These are phyloP conservation scores for Lonchura striata DNA, from an alignment of 2,113 vertebrate species.

Conservation along the genomic window DNA sequence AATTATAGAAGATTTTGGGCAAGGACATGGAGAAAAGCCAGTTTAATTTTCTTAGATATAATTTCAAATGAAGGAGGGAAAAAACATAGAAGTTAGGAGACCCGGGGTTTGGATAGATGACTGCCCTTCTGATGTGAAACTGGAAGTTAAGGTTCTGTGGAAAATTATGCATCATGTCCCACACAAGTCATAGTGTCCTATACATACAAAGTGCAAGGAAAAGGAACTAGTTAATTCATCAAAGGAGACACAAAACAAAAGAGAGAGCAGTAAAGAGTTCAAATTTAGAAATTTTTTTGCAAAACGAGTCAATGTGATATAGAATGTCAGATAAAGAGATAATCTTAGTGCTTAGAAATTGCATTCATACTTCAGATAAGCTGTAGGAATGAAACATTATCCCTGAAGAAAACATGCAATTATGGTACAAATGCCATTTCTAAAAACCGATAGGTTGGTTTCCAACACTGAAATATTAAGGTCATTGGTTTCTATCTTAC, in stretches of 20 bases:
- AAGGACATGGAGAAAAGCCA: neutral
- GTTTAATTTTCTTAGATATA: neutral
- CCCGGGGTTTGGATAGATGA: neutral
- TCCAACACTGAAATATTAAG: neutral
- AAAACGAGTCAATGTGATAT: neutral
- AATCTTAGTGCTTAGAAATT: neutral
- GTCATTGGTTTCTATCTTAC: neutral
- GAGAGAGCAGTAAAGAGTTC: neutral
- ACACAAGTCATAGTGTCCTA: neutral
- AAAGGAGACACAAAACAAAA: neutral
- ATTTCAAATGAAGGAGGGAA: neutral
- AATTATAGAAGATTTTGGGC: neutral
- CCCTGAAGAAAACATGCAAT: neutral
- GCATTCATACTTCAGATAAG: neutral
- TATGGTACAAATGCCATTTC: neutral
- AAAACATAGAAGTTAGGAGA: neutral
- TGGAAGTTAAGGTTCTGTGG: neutral
- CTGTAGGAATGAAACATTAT: neutral
- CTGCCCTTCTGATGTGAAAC: neutral
- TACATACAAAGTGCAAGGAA: neutral
- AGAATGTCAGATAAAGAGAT: neutral
- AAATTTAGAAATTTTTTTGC: neutral
- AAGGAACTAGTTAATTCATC: neutral
- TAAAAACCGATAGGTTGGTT: neutral
- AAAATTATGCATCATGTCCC: neutral